phyloP scores from a whole-genome alignment of 2,888 invertebrate genomes.

The Hemistola chrysoprasaria region DNA sequence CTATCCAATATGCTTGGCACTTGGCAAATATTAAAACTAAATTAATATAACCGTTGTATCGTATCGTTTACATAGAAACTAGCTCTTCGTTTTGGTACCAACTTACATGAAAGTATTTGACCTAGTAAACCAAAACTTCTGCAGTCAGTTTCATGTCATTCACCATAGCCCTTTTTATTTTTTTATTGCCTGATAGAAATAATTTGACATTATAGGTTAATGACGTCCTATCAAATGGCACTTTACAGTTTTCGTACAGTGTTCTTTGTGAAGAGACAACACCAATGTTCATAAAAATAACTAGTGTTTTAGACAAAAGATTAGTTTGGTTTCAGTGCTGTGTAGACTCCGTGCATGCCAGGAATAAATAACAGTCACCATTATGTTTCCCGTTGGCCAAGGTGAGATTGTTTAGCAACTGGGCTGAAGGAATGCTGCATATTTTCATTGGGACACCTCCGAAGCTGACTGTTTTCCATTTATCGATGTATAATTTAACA shows the following conservation, averaged over 20 bases:
- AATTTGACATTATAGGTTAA: too few relatives aligned
- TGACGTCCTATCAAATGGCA: not conserved
- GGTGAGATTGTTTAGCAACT: conserved; percentile 25
- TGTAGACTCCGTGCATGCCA: conserved; percentile 27
- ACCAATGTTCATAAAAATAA: conserved; percentile 25
- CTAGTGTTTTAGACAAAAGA: conserved; percentile 27
- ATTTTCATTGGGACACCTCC: conserved; percentile 8
- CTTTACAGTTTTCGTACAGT: conserved; percentile 10
- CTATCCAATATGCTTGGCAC: too few relatives aligned
- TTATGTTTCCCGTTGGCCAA: conserved; percentile 35
- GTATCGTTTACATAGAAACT: too few relatives aligned
- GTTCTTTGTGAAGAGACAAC: conserved; percentile 27
- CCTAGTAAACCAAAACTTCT: conserved; percentile 3
- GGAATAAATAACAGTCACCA: conserved; percentile 27
- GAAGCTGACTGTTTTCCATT: conserved; percentile 5
- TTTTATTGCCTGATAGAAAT: too few relatives aligned
- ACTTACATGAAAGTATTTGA: too few relatives aligned
- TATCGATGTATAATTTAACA: not conserved
- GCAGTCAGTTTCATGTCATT: not conserved
- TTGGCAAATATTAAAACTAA: too few relatives aligned
- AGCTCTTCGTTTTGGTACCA: too few relatives aligned
- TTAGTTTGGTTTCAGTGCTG: conserved; percentile 21
- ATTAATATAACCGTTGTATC: too few relatives aligned
- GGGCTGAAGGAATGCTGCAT: conserved; percentile 14
- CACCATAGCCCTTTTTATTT: too few relatives aligned